Conservation (phyloP, 2,888 invertebrate genomes). For the Eupsilia transversa region DNA sequence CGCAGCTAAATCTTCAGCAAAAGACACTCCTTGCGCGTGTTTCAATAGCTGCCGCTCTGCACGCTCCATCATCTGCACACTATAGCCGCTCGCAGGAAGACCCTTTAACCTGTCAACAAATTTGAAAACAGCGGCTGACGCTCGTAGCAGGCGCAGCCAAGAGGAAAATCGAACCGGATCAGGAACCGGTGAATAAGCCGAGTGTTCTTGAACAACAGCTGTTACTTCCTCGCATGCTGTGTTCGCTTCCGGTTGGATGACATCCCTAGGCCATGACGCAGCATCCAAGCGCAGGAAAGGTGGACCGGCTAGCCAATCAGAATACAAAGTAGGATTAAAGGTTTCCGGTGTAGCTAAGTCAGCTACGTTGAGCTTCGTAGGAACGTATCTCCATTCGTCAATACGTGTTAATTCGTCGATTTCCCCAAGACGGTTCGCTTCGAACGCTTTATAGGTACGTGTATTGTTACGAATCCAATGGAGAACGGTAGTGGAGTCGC, state of each 20-base stretch:
- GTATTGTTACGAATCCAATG: too few relatives aligned
- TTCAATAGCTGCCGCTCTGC: slow-evolving; percentile 3
- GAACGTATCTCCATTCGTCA: slow-evolving; percentile 18
- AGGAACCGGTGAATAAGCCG: too few relatives aligned
- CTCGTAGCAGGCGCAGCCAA: too few relatives aligned
- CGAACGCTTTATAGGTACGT: not conserved
- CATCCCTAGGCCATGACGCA: not conserved
- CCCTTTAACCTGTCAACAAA: too few relatives aligned
- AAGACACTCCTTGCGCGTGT: not conserved
- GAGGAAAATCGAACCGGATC: too few relatives aligned
- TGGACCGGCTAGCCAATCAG: not conserved
- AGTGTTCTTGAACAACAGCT: too few relatives aligned
- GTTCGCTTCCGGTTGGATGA: too few relatives aligned
- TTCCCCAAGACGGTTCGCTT: slow-evolving; percentile 19
- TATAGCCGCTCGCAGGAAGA: not conserved
- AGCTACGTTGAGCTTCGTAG: slow-evolving; percentile 12
- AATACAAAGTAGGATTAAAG: not conserved
- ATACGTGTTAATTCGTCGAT: slow-evolving; percentile 9
- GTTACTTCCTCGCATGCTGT: too few relatives aligned
- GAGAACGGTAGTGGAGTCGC: too few relatives aligned
- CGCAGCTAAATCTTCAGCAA: not conserved
- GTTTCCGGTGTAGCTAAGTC: slow-evolving; percentile 6
- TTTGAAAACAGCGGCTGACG: too few relatives aligned
- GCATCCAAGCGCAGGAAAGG: not conserved
- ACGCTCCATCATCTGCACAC: slow-evolving; percentile 3